phyloP scores from a whole-genome alignment of 2,888 invertebrate species.

The Onthophagus sagittarius region DNA sequence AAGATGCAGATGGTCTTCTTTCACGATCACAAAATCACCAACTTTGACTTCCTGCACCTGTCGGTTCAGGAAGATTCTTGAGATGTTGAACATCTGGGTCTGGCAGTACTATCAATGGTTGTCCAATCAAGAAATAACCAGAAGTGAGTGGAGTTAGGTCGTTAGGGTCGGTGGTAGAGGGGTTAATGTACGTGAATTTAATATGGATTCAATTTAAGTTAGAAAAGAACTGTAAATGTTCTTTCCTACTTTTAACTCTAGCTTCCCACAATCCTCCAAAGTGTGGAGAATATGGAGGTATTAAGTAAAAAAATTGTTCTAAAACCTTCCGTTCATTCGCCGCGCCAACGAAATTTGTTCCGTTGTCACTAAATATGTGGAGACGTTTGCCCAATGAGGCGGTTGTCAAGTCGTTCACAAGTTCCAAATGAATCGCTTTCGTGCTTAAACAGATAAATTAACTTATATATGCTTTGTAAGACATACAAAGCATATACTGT shows the following conservation, averaged over 20 bases:
- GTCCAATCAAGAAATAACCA: slow-evolving; percentile 36
- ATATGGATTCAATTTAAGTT: slow-evolving; percentile 36
- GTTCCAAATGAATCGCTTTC: slow-evolving; percentile 28
- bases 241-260: slow-evolving; percentile 36
- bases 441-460: slow-evolving; percentile 34
- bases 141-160: slow-evolving; percentile 34
- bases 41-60: background rate
- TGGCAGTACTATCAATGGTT: slow-evolving; percentile 27
- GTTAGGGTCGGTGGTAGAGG: slow-evolving; percentile 33
- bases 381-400: slow-evolving; percentile 18
- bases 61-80: too few relatives aligned
- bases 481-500: slow-evolving; percentile 9
- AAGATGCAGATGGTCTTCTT: slow-evolving; percentile 1
- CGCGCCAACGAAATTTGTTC: slow-evolving; percentile 9
- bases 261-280: slow-evolving; percentile 42
- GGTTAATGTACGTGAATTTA: slow-evolving; percentile 38
- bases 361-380: slow-evolving; percentile 12
- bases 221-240: slow-evolving; percentile 35
- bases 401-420: slow-evolving; percentile 15
- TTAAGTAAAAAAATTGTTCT: background rate
- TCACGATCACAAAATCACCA: background rate
- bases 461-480: slow-evolving; percentile 31
- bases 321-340: background rate
- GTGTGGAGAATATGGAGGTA: slow-evolving; percentile 29
- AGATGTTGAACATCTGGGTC: slow-evolving; percentile 29